Percentiles rank a stretch among this genome's conserved stretches.
phyloP scores from a whole-genome alignment of 2,797 vertebrate species.

The Sebastes aleutianus region DNA sequence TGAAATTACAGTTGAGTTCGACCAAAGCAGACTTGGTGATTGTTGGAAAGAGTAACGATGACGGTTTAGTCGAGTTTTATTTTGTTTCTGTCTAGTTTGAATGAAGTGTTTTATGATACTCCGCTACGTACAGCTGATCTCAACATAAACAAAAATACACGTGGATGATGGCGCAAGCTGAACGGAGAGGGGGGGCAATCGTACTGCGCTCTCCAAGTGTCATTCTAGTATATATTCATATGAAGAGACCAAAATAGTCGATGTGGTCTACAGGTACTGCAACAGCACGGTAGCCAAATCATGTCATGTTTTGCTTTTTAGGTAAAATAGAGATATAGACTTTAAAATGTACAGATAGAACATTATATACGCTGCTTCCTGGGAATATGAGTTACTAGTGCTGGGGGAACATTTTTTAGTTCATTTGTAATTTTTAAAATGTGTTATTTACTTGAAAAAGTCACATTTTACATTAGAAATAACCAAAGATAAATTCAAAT shows the following conservation, averaged over 20 bases:
- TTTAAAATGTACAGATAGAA: background rate
- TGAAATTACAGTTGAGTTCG: no score
- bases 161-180: no score
- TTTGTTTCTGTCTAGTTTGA: no score
- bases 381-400: background rate
- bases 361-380: background rate
- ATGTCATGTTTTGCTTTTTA: background rate
- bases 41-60: no score
- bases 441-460: background rate
- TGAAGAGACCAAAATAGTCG: background rate
- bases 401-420: no score
- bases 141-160: no score
- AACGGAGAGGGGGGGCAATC: no score
- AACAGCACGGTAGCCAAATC: background rate
- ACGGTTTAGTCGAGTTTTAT: no score
- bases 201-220: no score
- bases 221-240: background rate
- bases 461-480: background rate
- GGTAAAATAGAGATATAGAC: background rate
- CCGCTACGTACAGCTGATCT: no score
- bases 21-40: no score
- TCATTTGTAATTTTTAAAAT: background rate
- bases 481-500: background rate
- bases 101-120: no score
- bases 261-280: background rate